These are phyloP conservation scores for Escarpia spicata DNA, from an alignment of 2,888 invertebrate genomes.

Conservation along the genomic window DNA sequence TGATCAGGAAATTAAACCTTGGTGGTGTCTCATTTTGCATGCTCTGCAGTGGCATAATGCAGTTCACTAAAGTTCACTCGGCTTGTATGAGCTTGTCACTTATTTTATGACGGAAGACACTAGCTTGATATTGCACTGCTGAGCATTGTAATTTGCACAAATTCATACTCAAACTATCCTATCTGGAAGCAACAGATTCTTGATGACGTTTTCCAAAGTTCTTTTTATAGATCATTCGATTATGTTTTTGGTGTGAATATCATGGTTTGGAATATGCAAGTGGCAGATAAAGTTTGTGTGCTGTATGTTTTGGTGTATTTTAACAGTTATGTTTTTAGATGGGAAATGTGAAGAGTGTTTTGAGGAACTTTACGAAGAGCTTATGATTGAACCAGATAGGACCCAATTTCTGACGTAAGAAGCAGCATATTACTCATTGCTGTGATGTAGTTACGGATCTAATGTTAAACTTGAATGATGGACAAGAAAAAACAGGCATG, in stretches of 20 bases:
- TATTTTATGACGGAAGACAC: not conserved
- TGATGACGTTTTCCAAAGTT: not conserved
- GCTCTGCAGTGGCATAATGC: not conserved
- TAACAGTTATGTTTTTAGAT: not conserved
- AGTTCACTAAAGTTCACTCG: not conserved
- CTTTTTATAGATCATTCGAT: not conserved
- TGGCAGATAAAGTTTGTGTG: not conserved
- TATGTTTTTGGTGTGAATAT: not conserved
- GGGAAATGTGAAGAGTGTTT: not conserved
- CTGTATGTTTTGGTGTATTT: not conserved
- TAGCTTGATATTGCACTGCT: not conserved
- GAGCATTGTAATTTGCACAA: not conserved
- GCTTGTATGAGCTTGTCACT: not conserved
- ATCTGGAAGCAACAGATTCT: not conserved
- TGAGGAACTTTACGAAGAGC: not conserved
- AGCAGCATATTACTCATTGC: not conserved
- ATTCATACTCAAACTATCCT: not conserved
- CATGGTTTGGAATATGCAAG: not conserved
- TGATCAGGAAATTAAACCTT: conserved; percentile 8
- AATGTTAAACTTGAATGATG: not conserved
- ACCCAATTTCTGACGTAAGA: not conserved
- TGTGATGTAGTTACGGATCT: not conserved
- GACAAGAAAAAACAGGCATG: not conserved
- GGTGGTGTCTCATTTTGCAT: not conserved
- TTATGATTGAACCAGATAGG: not conserved